Evolutionary conservation across 2,113 vertebrate species (phyloP), one percentile per base, ranked within the genome.

Genomic region (Rhadina sibilatrix): DNA sequence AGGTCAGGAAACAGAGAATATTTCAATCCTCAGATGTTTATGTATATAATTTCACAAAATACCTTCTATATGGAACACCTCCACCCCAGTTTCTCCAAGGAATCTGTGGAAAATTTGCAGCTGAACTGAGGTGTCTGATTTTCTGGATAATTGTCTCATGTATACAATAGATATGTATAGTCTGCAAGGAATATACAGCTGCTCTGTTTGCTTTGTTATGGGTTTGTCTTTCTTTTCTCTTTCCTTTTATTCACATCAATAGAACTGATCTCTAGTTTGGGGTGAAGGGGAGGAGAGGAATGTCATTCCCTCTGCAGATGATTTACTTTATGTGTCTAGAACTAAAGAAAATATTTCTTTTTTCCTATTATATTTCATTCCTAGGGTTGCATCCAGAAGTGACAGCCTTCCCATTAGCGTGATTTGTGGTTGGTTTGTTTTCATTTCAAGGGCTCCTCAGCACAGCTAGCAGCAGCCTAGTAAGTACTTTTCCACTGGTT

Each of bases 331-430:
- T 82, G 27, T 77, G 64, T 53, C 89, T 82, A 74, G 61, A 60
- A 72, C 56, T 76, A 87, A 84, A 82, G 83, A 69, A 81, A 94
- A 21, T 96, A 75, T 91, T 96, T 95, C 9, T 95, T 87, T 94
- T 87, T 38, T 31, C 35, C 52, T 92, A 49, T 90, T 95, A 78
- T 90, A 80, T 89, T 91, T 94, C 53, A 76, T 68, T 64, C 76
- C 81, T 75, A 16, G 54, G 25, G 40, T 66, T 89, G 70, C 87
- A 84, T 70, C 40, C 61, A 89, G 91, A 96, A 93, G 74, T 78
- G 74, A 84, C 91, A 91, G 61, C 74, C 53, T 91, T 89, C 91
- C 87, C 33, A 31, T 89, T 87, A 87, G 61, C 65, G 61, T 94
- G 83, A 94, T 92, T 92, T 95, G 89, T 10, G 4, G 53, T 35